phyloP scores from a whole-genome alignment of 2,888 invertebrate species.

The Agrilus cyanescens region DNA sequence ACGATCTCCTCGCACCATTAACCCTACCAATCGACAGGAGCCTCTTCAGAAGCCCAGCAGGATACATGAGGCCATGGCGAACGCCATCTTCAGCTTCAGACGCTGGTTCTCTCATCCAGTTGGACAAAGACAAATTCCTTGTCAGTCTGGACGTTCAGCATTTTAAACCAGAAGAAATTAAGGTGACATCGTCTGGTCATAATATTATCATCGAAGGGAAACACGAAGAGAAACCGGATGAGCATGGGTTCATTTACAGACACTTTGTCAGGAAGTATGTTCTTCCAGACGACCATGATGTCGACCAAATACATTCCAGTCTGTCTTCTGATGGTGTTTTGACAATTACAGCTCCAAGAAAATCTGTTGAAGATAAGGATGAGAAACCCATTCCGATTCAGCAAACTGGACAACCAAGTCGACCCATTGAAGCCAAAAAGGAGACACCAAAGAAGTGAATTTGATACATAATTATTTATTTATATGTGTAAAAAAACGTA shows the following conservation, averaged over 20 bases:
- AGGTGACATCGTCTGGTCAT: slow-evolving; percentile 54
- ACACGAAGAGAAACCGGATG: slow-evolving; percentile 62
- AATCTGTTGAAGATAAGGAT: slow-evolving; percentile 28
- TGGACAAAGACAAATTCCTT: slow-evolving; percentile 54
- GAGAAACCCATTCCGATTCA: slow-evolving; percentile 36
- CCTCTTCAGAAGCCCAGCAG: slow-evolving; percentile 1
- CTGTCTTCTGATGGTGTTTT: slow-evolving; percentile 67
- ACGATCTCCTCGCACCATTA: slow-evolving; percentile 35
- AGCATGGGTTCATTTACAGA: slow-evolving; percentile 59
- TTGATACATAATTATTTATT: too few relatives aligned
- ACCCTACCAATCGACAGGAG: slow-evolving; percentile 6
- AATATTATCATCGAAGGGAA: slow-evolving; percentile 61
- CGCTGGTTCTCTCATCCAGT: slow-evolving; percentile 41
- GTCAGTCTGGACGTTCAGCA: slow-evolving; percentile 63
- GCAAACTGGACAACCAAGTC: slow-evolving; percentile 26
- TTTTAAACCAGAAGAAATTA: slow-evolving; percentile 62
- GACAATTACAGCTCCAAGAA: slow-evolving; percentile 50
- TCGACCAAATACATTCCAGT: slow-evolving; percentile 56
- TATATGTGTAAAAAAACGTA: too few relatives aligned
- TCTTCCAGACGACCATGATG: slow-evolving; percentile 60
- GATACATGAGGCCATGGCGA: slow-evolving; percentile 37
- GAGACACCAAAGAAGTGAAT: not conserved
- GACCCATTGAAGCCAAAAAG: not conserved
- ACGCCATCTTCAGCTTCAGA: slow-evolving; percentile 39
- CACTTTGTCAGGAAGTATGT: slow-evolving; percentile 63